phyloP scores from a whole-genome alignment of 2,888 invertebrate genomes.

The Heliconius charithonia region DNA sequence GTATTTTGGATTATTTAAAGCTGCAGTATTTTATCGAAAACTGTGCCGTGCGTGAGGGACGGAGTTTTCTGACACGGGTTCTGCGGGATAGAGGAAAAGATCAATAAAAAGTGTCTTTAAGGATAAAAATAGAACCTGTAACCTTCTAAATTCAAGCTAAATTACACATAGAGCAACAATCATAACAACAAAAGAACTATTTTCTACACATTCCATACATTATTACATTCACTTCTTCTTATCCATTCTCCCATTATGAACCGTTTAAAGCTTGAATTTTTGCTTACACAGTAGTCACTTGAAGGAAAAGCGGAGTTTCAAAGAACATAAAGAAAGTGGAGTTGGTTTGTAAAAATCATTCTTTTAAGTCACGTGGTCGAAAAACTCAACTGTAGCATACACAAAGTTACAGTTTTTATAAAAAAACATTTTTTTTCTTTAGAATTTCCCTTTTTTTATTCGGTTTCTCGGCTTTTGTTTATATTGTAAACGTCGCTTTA shows the following conservation, averaged over 20 bases:
- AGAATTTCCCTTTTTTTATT: not conserved
- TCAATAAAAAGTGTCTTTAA: too few species aligned
- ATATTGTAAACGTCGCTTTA: not conserved
- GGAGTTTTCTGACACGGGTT: too few species aligned
- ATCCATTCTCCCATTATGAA: not conserved
- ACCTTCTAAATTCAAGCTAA: too few species aligned
- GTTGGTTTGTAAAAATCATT: not conserved
- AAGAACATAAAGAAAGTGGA: conserved; percentile 3
- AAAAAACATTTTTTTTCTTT: not conserved
- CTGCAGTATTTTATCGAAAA: too few species aligned
- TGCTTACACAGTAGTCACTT: conserved; percentile 11
- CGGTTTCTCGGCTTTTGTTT: not conserved
- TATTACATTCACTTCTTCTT: not conserved
- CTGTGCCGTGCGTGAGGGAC: too few species aligned
- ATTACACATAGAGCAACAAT: not conserved
- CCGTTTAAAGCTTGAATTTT: not conserved
- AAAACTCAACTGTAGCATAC: conserved; percentile 13
- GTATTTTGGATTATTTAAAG: too few species aligned
- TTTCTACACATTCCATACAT: not conserved
- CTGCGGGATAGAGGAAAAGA: too few species aligned
- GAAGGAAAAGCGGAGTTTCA: conserved; percentile 15
- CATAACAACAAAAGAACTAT: not conserved
- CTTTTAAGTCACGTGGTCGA: conserved; percentile 19
- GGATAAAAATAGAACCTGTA: too few species aligned
- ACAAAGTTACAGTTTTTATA: conserved; percentile 11